Conservation (phyloP, 2,113 vertebrate genomes). For the Bufo gargarizans region DNA sequence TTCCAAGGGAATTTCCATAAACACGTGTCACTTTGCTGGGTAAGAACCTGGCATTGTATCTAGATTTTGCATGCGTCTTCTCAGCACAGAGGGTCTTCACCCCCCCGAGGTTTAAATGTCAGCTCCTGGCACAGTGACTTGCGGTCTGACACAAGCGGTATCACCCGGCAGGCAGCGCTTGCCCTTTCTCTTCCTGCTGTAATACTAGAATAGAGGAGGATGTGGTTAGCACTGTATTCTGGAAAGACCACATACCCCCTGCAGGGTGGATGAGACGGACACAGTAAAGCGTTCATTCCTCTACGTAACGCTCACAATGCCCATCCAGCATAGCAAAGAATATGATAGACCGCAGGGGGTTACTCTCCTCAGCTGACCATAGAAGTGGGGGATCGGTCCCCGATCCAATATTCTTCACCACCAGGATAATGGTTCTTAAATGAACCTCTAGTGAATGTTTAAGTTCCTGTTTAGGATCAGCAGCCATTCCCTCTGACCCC, state of each 20-base stretch:
- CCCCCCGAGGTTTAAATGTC: conserved; percentile 29
- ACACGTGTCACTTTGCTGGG: neutral
- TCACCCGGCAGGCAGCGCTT: neutral
- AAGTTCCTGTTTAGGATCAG: no score
- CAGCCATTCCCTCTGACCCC: no score
- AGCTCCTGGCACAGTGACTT: neutral
- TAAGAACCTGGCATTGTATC: neutral
- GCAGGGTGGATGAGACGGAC: neutral
- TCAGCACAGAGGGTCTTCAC: neutral
- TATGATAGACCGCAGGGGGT: neutral
- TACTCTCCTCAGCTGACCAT: no score
- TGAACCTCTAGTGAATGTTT: no score
- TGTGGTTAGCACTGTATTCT: conserved; percentile 20
- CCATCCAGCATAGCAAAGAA: neutral
- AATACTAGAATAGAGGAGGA: neutral
- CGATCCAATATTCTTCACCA: no score
- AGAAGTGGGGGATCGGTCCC: no score
- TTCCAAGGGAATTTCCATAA: neutral
- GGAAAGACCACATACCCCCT: neutral
- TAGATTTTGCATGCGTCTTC: neutral
- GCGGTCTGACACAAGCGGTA: conserved; percentile 20
- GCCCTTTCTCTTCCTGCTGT: neutral
- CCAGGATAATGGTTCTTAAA: no score
- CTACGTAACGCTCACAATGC: no score
- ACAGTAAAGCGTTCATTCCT: no score